Evolutionary conservation across 2,888 invertebrate species (phyloP), one percentile per base, ranked within the genome.

Genomic region (Plagodis pulveraria): DNA sequence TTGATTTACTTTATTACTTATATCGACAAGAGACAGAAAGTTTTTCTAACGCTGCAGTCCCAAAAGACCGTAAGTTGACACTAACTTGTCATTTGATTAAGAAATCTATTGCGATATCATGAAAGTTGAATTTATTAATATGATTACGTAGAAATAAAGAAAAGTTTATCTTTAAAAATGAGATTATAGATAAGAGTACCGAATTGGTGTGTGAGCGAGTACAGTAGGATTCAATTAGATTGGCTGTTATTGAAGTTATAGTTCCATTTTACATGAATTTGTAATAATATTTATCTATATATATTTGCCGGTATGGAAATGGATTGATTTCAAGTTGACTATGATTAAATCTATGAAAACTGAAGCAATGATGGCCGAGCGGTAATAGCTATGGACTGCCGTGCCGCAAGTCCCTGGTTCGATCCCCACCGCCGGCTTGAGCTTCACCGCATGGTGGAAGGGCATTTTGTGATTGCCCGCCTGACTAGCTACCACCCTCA

Each of bases 1-100:
- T 79, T 85, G 84, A 88, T 89, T 89, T 89, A 89, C 88, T 76
- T 83, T 80, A 87, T 86, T 86, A 80, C 72, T 77, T 80, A 75
- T 81, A 88, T 87, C 87, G 86, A 87, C 82, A 80, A 72, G 70
- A 71, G 72, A 79, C 76, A 73, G 67, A 72, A 59, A 81, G 79
- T 65, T 77, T 78, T 77, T 73, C 68, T 73, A 66, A 47, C 78
- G 73, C 74, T 77, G 59, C 11, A 64, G 62, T 61, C 56, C 54
- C 45, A 50, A 66, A 77, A 78, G 50, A 76, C 64, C 74, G 66
- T 76, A 80, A 74, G 72, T 75, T 58, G 61, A 53, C 56, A 40
- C 43, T 11, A 43, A 22, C 32, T 67, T 56, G 62, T 65, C 71
- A 74, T 57, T 66, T 66, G 66, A 81, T 74, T 76, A 69, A 58